These are phyloP conservation scores for Amitus sp. DNA, from an alignment of 2,888 invertebrate species.

Conservation along the genomic window DNA sequence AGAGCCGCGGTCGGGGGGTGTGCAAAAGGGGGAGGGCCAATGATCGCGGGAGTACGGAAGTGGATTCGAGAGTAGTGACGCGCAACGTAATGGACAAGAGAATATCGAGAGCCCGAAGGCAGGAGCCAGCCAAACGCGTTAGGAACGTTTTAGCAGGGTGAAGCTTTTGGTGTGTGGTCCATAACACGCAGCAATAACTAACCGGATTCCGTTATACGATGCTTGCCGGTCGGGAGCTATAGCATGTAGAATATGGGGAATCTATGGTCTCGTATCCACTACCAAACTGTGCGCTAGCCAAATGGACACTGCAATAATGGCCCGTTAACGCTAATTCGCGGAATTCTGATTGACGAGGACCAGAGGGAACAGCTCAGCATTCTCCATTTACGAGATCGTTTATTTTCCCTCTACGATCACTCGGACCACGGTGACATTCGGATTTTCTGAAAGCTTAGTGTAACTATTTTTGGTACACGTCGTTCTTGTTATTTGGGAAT, in stretches of 20 bases:
- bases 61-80: no score
- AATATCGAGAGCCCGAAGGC: slow-evolving; percentile 18
- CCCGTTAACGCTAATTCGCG: slow-evolving; percentile 67
- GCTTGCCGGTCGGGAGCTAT: slow-evolving; percentile 54
- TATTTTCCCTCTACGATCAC: slow-evolving; percentile 1
- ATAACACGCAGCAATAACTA: slow-evolving; percentile 64
- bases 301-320: slow-evolving; percentile 67
- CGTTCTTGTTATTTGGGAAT: no score
- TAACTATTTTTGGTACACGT: no score
- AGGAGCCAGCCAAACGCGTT: slow-evolving; percentile 26
- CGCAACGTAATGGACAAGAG: slow-evolving; percentile 1
- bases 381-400: slow-evolving; percentile 18
- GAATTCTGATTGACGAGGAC: slow-evolving; percentile 65
- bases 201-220: slow-evolving; percentile 63
- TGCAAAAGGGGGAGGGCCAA: no score
- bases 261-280: slow-evolving; percentile 65
- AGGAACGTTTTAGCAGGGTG: slow-evolving; percentile 51
- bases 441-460: background rate
- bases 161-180: slow-evolving; percentile 53
- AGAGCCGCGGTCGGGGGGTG: no score
- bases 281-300: slow-evolving; percentile 64
- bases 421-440: background rate
- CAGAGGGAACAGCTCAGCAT: slow-evolving; percentile 47
- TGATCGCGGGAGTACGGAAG: no score
- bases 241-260: slow-evolving; percentile 62